phyloP scores from a whole-genome alignment of 2,113 vertebrate genomes.

The Axis porcinus region DNA sequence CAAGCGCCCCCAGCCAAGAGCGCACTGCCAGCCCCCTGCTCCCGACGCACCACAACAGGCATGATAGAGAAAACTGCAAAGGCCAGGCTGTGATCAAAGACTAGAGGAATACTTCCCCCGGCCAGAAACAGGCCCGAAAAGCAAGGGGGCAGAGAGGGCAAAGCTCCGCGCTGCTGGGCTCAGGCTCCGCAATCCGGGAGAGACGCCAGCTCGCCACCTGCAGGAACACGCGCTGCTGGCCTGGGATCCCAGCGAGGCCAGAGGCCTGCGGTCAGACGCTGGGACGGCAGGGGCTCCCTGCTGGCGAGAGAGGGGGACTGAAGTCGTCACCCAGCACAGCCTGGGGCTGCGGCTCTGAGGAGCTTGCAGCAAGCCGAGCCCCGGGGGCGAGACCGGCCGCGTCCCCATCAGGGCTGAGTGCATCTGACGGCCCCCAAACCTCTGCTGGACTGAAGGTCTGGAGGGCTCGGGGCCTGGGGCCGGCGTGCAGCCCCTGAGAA shows the following conservation, averaged over 20 bases:
- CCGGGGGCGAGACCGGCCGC: fast-evolving
- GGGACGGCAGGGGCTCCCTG: not conserved
- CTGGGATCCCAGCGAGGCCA: not conserved
- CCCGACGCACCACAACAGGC: not conserved
- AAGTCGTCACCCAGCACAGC: not conserved
- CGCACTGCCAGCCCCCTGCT: no score
- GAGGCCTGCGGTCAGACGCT: not conserved
- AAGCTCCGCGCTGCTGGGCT: not conserved
- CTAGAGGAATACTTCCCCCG: not conserved
- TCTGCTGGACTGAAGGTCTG: not conserved
- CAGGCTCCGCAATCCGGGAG: not conserved
- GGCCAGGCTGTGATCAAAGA: not conserved
- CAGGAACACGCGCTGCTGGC: not conserved
- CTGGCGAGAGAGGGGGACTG: not conserved
- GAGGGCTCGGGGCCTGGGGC: not conserved
- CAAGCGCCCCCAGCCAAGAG: not conserved
- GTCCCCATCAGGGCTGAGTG: not conserved
- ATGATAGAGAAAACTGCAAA: not conserved
- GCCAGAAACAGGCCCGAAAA: not conserved
- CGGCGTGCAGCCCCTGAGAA: fast-evolving
- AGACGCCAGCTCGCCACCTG: not conserved
- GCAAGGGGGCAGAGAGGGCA: not conserved
- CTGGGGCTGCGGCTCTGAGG: not conserved
- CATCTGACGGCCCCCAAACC: not conserved
- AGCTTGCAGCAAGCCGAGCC: not conserved